phyloP scores from a whole-genome alignment of 2,888 invertebrate genomes.

The Arctia plantaginis region DNA sequence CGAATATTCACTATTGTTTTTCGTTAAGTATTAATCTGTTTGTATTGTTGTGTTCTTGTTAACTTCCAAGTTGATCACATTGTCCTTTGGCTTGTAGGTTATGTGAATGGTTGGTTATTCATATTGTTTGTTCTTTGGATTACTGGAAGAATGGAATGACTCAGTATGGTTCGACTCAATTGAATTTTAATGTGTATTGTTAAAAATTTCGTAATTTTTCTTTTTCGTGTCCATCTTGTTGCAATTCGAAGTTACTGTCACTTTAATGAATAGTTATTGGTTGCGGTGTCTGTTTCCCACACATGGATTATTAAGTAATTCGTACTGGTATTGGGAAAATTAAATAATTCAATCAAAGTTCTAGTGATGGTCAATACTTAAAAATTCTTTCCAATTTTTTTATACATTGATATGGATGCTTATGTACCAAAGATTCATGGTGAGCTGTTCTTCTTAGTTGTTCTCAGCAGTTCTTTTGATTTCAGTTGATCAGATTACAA shows the following conservation, averaged over 20 bases:
- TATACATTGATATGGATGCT: too few species aligned
- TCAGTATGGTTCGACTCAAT: conserved; percentile 12
- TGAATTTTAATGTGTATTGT: conserved; percentile 7
- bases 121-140: conserved; percentile 15
- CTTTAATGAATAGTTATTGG: not conserved
- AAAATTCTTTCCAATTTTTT: too few species aligned
- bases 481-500: too few species aligned
- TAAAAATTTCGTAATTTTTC: not conserved
- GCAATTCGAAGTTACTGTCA: not conserved
- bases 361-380: too few species aligned
- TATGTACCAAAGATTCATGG: too few species aligned
- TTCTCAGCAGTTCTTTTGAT: too few species aligned
- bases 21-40: conserved; percentile 65
- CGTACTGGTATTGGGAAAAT: not conserved
- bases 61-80: conserved; percentile 34
- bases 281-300: not conserved
- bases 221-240: not conserved
- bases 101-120: conserved; percentile 39
- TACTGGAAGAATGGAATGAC: conserved; percentile 14
- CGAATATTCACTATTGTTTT: conserved; percentile 46
- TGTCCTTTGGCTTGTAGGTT: conserved; percentile 47
- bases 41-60: conserved; percentile 45
- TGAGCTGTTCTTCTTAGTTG: too few species aligned
- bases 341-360: too few species aligned
- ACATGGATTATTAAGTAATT: not conserved